Base-by-base conservation (phyloP, 2,113 vertebrate genomes). In the Apodemus speciosus region DNA sequence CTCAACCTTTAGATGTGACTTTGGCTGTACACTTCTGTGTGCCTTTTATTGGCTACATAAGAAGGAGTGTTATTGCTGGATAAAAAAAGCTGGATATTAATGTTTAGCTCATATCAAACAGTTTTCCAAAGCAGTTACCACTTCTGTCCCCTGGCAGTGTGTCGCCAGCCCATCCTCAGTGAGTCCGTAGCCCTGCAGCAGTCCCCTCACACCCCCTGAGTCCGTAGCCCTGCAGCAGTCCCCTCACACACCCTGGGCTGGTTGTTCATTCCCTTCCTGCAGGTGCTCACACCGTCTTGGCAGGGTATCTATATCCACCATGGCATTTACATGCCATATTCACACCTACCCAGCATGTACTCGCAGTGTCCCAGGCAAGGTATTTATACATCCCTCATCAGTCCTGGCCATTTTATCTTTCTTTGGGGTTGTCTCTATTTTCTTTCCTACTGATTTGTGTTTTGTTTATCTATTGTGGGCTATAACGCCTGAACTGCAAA, bases 361-460 rank as follows among this genome's bases (percentile, higher is more conserved):
- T 27, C 27, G 27, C 27, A 46, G 16, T 25, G 15, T 46, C 30
- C 25, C 16, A 66, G 35, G 60, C 60, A 84, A n/a, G 32, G 51
- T 43, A 69, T 51, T 25, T 75, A 53, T 10, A 84, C 85, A 21
- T 64, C 91, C 69, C 88, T 89, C 30, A 32, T 15, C 66, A 46
- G 9, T 88, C 53, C 62, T 79, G 85, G 60, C 16, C 27, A 85
- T 25, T 72, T 89, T 93, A n/a, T 27, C 8, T 77, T 94, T 72
- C 60, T 73, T 94, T 85, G 38, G 35, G 49, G 62, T 58, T 76
- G 11, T 53, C 35, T 84, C 21, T 81, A 9, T 84, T 75, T 60
- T 76, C 90, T 69, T 56, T 53, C 38, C 66, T 30, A 53, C 64
- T 86, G 11, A 93, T 56, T 83, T 90, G 18, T 46, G 51, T 32